phyloP scores from a whole-genome alignment of 2,797 vertebrate genomes.

The Clarias laeviceps region DNA sequence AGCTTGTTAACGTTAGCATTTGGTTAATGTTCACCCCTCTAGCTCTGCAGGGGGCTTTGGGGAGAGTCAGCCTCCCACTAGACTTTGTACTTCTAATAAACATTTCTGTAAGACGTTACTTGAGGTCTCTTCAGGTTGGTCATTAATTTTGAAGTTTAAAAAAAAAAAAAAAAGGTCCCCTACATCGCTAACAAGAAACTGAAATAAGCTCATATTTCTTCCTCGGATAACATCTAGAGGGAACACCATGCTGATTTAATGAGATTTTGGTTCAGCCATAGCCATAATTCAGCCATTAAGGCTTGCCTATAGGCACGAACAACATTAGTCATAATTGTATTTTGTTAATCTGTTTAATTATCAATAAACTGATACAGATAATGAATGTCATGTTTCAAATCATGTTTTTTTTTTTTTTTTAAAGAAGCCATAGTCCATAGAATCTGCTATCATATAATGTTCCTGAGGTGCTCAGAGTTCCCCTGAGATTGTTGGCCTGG shows the following conservation, averaged over 20 bases:
- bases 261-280: background rate
- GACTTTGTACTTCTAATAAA: background rate
- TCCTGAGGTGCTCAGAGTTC: background rate
- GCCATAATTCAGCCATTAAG: background rate
- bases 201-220: background rate
- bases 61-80: background rate
- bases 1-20: background rate
- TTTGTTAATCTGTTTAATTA: slow-evolving; percentile 5
- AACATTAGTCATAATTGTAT: background rate
- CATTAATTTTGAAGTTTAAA: slow-evolving; percentile 8
- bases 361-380: background rate
- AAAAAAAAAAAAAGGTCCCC: background rate
- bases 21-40: slow-evolving; percentile 26
- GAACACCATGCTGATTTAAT: too few species aligned
- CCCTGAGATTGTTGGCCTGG: background rate
- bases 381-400: background rate
- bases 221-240: background rate
- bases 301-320: background rate
- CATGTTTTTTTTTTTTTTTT: too few species aligned
- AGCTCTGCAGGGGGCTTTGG: slow-evolving; percentile 25
- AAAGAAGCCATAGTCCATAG: background rate
- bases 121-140: slow-evolving; percentile 20
- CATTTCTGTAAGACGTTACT: background rate
- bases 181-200: background rate
- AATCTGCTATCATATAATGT: background rate